These are phyloP conservation scores for Prinia subflava DNA, from an alignment of 2,113 vertebrate species.

Conservation along the genomic window DNA sequence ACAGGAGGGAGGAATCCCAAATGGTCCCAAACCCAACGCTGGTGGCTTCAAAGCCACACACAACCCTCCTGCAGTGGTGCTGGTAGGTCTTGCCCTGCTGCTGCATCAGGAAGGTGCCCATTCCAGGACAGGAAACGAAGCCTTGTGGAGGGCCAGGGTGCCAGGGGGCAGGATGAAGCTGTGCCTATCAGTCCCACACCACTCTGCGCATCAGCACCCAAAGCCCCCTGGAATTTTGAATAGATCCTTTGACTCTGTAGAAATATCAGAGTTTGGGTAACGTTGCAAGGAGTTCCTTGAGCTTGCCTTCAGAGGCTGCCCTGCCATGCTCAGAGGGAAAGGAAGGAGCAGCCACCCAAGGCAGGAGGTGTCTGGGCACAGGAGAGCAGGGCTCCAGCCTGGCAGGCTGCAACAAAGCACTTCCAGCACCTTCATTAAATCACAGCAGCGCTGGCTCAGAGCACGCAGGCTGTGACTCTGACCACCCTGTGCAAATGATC, in stretches of 20 bases:
- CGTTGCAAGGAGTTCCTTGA: not conserved
- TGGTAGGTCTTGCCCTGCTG: not conserved
- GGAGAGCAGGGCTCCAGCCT: not conserved
- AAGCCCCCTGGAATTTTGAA: accelerated
- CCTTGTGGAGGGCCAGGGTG: accelerated
- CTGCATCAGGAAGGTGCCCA: not conserved
- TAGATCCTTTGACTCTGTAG: not conserved
- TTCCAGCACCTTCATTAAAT: not conserved
- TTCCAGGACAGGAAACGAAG: not conserved
- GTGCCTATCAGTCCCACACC: not conserved
- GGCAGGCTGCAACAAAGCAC: not conserved
- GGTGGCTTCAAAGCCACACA: not conserved
- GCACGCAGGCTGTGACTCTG: not conserved
- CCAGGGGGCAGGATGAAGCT: not conserved
- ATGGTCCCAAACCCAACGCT: not conserved
- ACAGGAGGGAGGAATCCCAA: not conserved
- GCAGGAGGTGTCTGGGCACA: not conserved
- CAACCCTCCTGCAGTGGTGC: not conserved
- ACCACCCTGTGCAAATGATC: not conserved
- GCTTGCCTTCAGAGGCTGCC: not conserved
- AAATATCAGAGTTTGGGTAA: not conserved
- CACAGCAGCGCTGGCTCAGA: not conserved
- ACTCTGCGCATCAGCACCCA: not conserved
- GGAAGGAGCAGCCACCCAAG: not conserved
- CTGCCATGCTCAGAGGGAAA: accelerated